Evolutionary conservation across 1,140 invertebrate genomes (phyloP).

Genomic region (Cyclina sinensis): DNA sequence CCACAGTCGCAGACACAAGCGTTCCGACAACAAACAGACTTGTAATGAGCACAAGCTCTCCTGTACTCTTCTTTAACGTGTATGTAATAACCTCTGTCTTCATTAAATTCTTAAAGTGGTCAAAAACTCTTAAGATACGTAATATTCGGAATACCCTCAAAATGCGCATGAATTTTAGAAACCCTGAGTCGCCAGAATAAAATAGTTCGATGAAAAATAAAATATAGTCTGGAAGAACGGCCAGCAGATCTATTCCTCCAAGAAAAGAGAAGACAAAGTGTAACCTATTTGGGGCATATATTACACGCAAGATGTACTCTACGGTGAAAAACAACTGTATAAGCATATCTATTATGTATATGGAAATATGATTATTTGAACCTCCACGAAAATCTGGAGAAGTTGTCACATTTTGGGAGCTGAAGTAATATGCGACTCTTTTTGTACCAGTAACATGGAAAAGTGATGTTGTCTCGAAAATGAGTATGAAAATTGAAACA

Average conservation of each 20-base stretch:
- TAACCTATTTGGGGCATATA: slow-evolving; percentile 83
- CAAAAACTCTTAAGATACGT: slow-evolving; percentile 81
- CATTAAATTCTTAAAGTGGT: slow-evolving; percentile 98
- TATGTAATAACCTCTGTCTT: slow-evolving; percentile 94
- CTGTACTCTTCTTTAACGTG: slow-evolving; percentile 98
- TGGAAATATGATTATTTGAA: no score
- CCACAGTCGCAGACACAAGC: slow-evolving; percentile 98
- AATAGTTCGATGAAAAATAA: slow-evolving; percentile 69
- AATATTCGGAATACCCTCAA: slow-evolving; percentile 78
- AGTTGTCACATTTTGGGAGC: neutral
- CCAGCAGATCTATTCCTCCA: slow-evolving; percentile 87
- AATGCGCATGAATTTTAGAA: slow-evolving; percentile 47
- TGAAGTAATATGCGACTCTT: neutral
- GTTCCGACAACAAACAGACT: slow-evolving; percentile 99
- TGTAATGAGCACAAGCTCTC: slow-evolving; percentile 98
- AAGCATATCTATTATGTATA: slow-evolving; percentile 76
- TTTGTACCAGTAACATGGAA: slow-evolving; percentile 27
- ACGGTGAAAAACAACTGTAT: slow-evolving; percentile 87
- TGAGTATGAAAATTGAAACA: slow-evolving; percentile 72
- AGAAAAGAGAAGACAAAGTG: slow-evolving; percentile 84
- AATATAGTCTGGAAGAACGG: slow-evolving; percentile 86
- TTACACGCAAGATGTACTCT: slow-evolving; percentile 85
- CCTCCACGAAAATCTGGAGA: slow-evolving; percentile 18
- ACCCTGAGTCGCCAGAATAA: slow-evolving; percentile 1
- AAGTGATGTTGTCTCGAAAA: slow-evolving; percentile 59